Base-by-base conservation (phyloP, 2,797 vertebrate species). In the Brachyalestes nurse region DNA sequence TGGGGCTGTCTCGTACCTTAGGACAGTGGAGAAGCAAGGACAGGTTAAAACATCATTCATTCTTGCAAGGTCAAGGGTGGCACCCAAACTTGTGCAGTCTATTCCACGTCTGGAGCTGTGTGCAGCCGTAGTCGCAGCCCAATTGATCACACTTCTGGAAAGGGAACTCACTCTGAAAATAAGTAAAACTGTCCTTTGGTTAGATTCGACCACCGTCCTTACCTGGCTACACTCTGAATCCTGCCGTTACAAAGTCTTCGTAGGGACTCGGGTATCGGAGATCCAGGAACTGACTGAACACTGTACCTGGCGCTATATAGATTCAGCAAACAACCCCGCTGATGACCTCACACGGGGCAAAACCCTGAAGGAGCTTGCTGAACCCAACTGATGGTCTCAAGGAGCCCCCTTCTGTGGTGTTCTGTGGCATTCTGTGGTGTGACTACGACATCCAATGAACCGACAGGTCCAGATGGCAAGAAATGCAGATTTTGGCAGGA, bases 1-100 rank as follows among this genome's bases (percentile, higher is more conserved):
- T 45, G 80, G 65, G 14, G 47, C 72, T 0, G 77, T 85, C 0
- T 80, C 83, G 0, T 86, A 83, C 38, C 6, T 85, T 45, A 49
- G 78, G 8, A 84, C 75, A 0, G 77, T 16, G 40, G 40, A 57
- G 1, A 23, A 0, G 0, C 2, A 67, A 0, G 21, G 65, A 9
- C 10, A 47, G 0, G 13, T 74, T 0, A 6, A 81, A 0, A 4
- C 78, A 2, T 62, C 78, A 6, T 83, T 83, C 34, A 42, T 86
- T 0, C 17, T 78, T 4, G 67, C 78, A 0, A 7, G 75, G 0
- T 81, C 71, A 5, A 5, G 65, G 17, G 72, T 85, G 1, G 66
- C 66, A 0, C 78, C 78, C 0, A 83, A 64, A 23, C 6, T 10
- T 17, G 47, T 58, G 25, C 65, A 45, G 0, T 79, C 76, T 8